Evolutionary conservation across 1,140 invertebrate species (phyloP), one percentile per base, ranked within the genome.

Genomic region (Fopius arisanus): DNA sequence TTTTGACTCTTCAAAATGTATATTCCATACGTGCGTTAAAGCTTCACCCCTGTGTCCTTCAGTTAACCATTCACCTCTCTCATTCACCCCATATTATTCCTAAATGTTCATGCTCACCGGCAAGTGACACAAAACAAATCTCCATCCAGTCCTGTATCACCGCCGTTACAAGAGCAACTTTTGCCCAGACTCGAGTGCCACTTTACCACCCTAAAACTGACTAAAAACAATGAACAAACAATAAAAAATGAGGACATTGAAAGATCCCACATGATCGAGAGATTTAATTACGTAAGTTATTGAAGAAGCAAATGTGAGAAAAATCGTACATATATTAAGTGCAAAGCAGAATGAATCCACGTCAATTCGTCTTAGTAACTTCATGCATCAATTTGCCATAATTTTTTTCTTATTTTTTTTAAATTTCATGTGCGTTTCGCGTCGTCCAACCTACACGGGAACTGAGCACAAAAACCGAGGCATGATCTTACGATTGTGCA

Each of bases 121-220:
- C 85, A 87, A 86, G 79, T 87, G 85, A 87, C 85, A 85, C 80
- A 80, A 82, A 85, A 87, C 84, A 86, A 87, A 87, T 86, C 80
- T 83, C 79, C 80, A 73, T 78, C 76, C 77, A 81, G 78, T 77
- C 77, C 72, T 77, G 75, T 77, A 74, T 67, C 66, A 68, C 72
- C 75, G n/a, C 75, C 77, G 72, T 76, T 78, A 76, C 73, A 59
- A 1, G 54, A 26, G 19, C 5, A 59, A 59, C 23, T 59, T 59
- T 59, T 28, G 16, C 21, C 5, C 54, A 3, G 48, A 3, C 10
- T 54, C 10, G 7, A 54, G 48, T 59, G 54, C 26, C 23, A 67
- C 31, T 29, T 33, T 31, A 63, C 40, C 59, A 26, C 0, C 1
- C 21, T 2, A 19, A 26, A 26, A 59, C 26, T 59, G 23, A 59